phyloP scores from a whole-genome alignment of 2,888 invertebrate species.

The Diogma glabrata region DNA sequence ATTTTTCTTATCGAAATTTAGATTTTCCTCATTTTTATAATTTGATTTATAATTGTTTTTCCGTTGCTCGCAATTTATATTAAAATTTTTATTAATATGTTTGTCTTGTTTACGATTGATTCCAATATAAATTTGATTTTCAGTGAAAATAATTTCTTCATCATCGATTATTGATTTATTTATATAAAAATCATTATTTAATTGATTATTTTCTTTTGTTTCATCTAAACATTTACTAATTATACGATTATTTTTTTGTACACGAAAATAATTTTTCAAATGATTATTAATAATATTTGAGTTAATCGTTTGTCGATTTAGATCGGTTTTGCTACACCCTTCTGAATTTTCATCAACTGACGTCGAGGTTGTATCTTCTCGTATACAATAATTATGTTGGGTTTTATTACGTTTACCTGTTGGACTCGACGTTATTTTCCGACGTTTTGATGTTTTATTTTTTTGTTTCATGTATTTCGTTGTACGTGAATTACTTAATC shows the following conservation, averaged over 20 bases:
- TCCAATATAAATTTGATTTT: conserved; percentile 17
- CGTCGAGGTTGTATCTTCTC: background rate
- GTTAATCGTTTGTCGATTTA: background rate
- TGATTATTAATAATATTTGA: background rate
- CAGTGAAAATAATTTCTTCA: conserved; percentile 16
- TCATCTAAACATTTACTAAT: conserved; percentile 1
- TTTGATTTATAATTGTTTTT: too few relatives aligned
- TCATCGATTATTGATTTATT: conserved; percentile 9
- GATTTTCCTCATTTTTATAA: too few relatives aligned
- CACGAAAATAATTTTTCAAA: conserved; percentile 3
- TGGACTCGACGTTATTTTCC: background rate
- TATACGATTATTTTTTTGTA: conserved; percentile 5
- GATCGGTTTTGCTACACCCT: background rate
- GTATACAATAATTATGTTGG: too few relatives aligned
- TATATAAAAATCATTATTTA: conserved; percentile 3
- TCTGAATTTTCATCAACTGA: background rate
- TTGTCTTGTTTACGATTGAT: conserved; percentile 3
- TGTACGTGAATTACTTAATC: conserved; percentile 3
- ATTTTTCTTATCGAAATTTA: too few relatives aligned
- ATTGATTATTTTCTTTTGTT: background rate
- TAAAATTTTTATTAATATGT: background rate
- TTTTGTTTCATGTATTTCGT: conserved; percentile 5
- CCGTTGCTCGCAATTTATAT: conserved; percentile 40
- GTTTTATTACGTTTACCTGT: background rate
- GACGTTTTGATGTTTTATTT: background rate